Evolutionary conservation across 2,888 invertebrate genomes (phyloP).

Genomic region (Coenonympha glycerion): DNA sequence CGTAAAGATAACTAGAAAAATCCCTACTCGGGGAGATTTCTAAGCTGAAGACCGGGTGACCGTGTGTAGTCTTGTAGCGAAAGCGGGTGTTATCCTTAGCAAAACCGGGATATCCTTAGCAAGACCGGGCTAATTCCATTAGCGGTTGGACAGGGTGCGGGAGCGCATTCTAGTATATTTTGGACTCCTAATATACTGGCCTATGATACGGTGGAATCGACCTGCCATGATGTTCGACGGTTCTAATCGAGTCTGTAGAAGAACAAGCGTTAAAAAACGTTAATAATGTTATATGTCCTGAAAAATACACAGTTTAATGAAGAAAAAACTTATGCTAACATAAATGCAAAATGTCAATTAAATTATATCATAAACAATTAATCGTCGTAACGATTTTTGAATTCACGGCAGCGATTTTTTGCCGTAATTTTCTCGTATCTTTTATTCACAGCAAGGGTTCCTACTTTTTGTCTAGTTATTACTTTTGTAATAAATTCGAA

Average conservation of each 20-base stretch:
- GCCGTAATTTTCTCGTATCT: too few relatives aligned
- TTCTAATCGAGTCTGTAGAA: constrained; percentile 49
- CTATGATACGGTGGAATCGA: constrained; percentile 32
- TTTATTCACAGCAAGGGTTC: too few relatives aligned
- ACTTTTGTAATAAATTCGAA: too few relatives aligned
- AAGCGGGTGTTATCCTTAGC: constrained; percentile 10
- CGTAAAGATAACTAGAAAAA: constrained; percentile 24
- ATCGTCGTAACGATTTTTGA: too few relatives aligned
- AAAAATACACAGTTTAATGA: constrained; percentile 44
- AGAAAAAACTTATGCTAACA: background rate
- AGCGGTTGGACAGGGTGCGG: constrained; percentile 11
- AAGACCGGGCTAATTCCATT: constrained; percentile 12
- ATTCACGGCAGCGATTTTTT: too few relatives aligned
- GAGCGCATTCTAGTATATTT: constrained; percentile 19
- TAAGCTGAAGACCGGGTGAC: constrained; percentile 24
- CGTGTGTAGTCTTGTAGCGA: constrained; percentile 13
- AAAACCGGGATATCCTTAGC: constrained; percentile 7
- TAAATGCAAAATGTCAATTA: too few relatives aligned
- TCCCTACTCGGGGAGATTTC: constrained; percentile 29
- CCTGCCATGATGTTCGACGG: constrained; percentile 40
- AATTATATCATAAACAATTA: too few relatives aligned
- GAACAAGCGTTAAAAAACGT: constrained; percentile 43
- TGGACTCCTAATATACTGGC: constrained; percentile 30
- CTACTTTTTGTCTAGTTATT: too few relatives aligned
- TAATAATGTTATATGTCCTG: constrained; percentile 43